Conservation (phyloP, 2,113 vertebrate genomes). For the Climacteris rufus region DNA sequence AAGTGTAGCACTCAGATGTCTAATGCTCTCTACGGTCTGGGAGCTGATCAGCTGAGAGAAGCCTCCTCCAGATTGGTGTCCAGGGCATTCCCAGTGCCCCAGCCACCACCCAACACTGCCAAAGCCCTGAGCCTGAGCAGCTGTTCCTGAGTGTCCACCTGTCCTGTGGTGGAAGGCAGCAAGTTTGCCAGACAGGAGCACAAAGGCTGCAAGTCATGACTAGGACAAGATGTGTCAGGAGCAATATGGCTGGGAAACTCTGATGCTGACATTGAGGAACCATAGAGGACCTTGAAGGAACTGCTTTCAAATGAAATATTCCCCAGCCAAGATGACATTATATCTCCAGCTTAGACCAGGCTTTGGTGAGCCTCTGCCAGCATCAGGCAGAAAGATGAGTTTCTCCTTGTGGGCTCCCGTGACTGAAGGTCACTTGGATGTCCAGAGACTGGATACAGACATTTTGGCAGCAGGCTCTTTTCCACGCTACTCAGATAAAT, state of each 20-base stretch:
- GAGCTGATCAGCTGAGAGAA: not conserved
- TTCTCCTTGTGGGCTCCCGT: not conserved
- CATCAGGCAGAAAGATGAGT: not conserved
- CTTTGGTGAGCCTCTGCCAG: not conserved
- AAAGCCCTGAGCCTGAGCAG: not conserved
- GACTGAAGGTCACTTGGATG: not conserved
- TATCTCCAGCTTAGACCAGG: not conserved
- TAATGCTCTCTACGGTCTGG: not conserved
- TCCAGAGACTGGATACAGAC: not conserved
- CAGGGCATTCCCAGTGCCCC: not conserved
- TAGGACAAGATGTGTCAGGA: not conserved
- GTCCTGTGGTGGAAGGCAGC: fast-evolving
- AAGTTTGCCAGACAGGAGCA: fast-evolving
- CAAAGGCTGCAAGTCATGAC: not conserved
- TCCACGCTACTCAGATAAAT: not conserved
- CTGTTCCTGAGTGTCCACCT: fast-evolving
- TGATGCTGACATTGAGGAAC: not conserved
- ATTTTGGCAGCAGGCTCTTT: not conserved
- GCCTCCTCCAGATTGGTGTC: not conserved
- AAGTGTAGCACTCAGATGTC: not conserved
- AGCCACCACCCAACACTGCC: fast-evolving
- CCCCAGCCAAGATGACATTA: not conserved
- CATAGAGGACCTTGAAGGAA: not conserved
- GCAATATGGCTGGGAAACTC: not conserved
- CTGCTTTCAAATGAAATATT: not conserved